These are phyloP conservation scores for Phylloscopus collybita DNA, from an alignment of 2,797 vertebrate species.

Conservation along the genomic window DNA sequence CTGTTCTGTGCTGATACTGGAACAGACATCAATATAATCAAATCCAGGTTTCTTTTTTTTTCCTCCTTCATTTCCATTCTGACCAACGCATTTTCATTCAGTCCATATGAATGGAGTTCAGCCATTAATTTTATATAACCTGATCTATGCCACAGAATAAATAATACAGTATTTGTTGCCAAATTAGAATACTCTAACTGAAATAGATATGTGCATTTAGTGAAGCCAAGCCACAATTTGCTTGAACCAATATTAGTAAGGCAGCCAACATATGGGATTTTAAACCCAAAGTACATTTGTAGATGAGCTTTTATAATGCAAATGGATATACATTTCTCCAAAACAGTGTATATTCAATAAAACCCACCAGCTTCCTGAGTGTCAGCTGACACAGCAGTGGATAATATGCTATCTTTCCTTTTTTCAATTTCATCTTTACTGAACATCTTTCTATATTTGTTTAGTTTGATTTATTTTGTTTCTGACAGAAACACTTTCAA, in stretches of 20 bases:
- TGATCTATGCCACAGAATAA: slow-evolving; percentile 71
- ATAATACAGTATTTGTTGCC: slow-evolving; percentile 61
- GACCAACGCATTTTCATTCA: slow-evolving; percentile 70
- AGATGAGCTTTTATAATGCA: slow-evolving; percentile 65
- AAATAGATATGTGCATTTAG: slow-evolving; percentile 75
- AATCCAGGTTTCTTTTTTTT: slow-evolving; percentile 58
- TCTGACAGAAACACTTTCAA: neutral
- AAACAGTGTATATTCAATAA: slow-evolving; percentile 54
- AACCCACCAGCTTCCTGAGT: slow-evolving; percentile 50
- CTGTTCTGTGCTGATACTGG: slow-evolving; percentile 51
- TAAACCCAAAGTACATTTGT: slow-evolving; percentile 71
- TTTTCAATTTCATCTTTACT: slow-evolving; percentile 21
- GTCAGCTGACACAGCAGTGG: slow-evolving; percentile 47
- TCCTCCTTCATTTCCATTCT: slow-evolving; percentile 31
- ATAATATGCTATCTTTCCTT: neutral
- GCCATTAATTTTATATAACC: slow-evolving; percentile 77
- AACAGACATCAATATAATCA: slow-evolving; percentile 71
- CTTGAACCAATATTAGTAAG: slow-evolving; percentile 67
- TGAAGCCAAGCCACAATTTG: slow-evolving; percentile 73
- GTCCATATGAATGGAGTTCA: slow-evolving; percentile 73
- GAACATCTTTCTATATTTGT: neutral
- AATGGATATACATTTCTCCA: slow-evolving; percentile 60
- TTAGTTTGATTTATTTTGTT: slow-evolving; percentile 10
- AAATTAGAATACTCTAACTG: slow-evolving; percentile 73
- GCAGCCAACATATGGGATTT: slow-evolving; percentile 68